These are phyloP conservation scores for Drosophila melanosoma DNA, from an alignment of 2,888 invertebrate genomes.

Conservation along the genomic window DNA sequence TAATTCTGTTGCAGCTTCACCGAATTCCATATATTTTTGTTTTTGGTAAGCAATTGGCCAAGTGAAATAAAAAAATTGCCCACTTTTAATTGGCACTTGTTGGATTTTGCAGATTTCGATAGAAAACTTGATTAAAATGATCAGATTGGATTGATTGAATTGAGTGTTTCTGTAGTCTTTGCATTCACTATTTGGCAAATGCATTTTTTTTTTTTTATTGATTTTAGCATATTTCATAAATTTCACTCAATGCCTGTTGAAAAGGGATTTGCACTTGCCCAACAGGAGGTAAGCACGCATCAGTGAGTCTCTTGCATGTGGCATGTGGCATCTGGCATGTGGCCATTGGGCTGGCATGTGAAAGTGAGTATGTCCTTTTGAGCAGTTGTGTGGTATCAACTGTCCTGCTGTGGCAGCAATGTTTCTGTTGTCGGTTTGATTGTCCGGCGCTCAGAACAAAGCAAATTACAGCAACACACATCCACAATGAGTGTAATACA, in stretches of 20 bases:
- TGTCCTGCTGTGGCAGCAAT: slow-evolving; percentile 15
- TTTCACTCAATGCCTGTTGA: background rate
- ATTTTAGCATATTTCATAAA: background rate
- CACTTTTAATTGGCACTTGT: background rate
- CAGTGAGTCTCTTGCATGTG: slow-evolving; percentile 18
- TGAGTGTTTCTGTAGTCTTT: background rate
- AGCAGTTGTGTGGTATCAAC: background rate
- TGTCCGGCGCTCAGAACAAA: slow-evolving; percentile 13
- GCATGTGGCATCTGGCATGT: background rate
- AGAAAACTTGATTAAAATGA: background rate
- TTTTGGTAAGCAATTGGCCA: background rate
- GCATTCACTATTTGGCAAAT: background rate
- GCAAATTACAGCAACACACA: slow-evolving; percentile 18
- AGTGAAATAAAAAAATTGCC: background rate
- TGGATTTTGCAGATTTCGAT: background rate
- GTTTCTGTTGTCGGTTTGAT: slow-evolving; percentile 20
- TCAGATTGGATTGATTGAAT: background rate
- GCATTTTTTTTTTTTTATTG: background rate
- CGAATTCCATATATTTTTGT: background rate
- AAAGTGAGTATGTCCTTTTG: background rate
- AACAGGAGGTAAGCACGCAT: slow-evolving; percentile 33
- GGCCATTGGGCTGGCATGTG: slow-evolving; percentile 1
- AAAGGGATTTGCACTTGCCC: slow-evolving; percentile 54
- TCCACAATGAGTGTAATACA: background rate
- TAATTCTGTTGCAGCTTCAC: background rate